Evolutionary conservation across 2,888 invertebrate genomes (phyloP).

Genomic region (Plutella xylostella): DNA sequence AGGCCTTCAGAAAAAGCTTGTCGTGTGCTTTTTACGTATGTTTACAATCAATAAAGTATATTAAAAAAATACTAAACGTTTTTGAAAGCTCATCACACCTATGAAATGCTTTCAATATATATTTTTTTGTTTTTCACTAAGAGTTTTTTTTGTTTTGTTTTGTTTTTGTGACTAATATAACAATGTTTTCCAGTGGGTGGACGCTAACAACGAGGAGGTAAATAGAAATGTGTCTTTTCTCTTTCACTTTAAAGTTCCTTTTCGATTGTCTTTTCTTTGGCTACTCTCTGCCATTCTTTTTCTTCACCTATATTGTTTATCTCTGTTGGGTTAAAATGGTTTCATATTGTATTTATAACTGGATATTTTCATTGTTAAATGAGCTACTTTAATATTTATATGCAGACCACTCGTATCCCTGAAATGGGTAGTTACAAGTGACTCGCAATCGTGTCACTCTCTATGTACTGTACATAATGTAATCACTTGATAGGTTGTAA

Average conservation of each 20-base stretch:
- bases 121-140: conserved; percentile 13
- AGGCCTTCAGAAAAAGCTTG: neutral
- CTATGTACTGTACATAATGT: too few relatives aligned
- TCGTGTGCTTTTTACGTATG: conserved; percentile 16
- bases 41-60: conserved; percentile 28
- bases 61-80: conserved; percentile 32
- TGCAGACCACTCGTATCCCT: too few relatives aligned
- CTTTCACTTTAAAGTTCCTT: conserved; percentile 13
- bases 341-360: too few relatives aligned
- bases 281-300: too few relatives aligned
- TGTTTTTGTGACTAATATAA: conserved; percentile 49
- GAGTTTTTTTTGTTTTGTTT: conserved; percentile 19
- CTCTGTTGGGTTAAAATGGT: too few relatives aligned
- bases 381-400: too few relatives aligned
- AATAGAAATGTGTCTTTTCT: conserved; percentile 44
- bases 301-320: too few relatives aligned
- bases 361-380: too few relatives aligned
- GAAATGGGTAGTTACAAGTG: neutral
- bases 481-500: too few relatives aligned
- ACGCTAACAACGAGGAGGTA: conserved; percentile 77
- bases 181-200: conserved; percentile 75
- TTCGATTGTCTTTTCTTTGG: conserved; percentile 5
- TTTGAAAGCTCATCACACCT: conserved; percentile 35
- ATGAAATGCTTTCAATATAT: conserved; percentile 58
- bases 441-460: neutral